Evolutionary conservation across 2,113 vertebrate species (phyloP).

Genomic region (Bettongia penicillata): DNA sequence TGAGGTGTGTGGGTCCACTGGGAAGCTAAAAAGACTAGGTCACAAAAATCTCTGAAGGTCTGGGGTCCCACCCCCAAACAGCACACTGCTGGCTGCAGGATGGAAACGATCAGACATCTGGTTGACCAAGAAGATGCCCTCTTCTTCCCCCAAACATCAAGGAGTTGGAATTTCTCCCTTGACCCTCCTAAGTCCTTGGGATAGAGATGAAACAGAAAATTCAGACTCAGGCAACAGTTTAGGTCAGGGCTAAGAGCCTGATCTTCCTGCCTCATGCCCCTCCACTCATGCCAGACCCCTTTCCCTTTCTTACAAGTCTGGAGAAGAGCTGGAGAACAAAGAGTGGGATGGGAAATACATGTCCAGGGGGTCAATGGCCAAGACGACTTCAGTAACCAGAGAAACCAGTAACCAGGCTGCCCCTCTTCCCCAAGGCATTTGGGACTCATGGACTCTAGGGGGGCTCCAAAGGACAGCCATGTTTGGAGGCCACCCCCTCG

Average conservation of each 20-base stretch:
- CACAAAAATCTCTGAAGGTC: neutral
- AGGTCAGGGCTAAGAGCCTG: neutral
- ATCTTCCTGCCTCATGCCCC: neutral
- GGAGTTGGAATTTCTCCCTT: neutral
- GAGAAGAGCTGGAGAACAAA: neutral
- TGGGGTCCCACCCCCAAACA: neutral
- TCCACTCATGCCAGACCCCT: neutral
- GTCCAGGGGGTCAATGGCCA: neutral
- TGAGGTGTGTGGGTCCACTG: neutral
- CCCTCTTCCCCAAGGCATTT: neutral
- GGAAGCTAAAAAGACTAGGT: neutral
- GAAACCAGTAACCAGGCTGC: neutral
- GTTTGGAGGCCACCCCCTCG: neutral
- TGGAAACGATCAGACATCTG: neutral
- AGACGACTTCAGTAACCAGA: neutral
- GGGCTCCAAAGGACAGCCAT: neutral
- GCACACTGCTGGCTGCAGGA: neutral
- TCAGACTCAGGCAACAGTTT: neutral
- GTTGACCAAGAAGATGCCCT: neutral
- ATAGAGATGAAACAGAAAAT: neutral
- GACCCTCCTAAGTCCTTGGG: neutral
- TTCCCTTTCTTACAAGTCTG: neutral
- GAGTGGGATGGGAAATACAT: too few relatives aligned
- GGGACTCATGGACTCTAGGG: neutral
- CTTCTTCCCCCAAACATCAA: neutral